These are phyloP conservation scores for Mus caroli DNA, from an alignment of 2,797 vertebrate genomes.

Conservation along the genomic window DNA sequence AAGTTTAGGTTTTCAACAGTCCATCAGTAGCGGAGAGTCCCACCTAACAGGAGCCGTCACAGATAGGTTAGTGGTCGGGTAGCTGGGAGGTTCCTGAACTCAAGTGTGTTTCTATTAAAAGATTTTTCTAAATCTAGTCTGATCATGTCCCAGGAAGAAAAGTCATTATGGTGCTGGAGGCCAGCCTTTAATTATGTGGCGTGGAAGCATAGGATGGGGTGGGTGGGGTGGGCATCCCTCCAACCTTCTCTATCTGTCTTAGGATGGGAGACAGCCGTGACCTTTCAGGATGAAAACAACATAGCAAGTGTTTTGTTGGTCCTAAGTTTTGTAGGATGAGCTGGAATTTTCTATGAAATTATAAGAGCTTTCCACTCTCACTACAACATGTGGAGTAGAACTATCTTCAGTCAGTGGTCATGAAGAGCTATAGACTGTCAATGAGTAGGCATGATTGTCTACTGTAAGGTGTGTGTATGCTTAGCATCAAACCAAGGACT, in stretches of 20 bases:
- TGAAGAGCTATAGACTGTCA: background rate
- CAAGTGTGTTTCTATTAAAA: background rate
- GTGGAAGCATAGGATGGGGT: background rate
- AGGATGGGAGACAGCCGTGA: background rate
- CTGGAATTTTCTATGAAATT: background rate
- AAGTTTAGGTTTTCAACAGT: too few species aligned
- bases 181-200: background rate
- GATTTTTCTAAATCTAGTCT: background rate
- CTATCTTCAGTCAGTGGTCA: background rate
- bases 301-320: background rate
- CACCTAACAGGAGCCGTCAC: background rate
- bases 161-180: background rate
- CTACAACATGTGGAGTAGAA: background rate
- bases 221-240: background rate
- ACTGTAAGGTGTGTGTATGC: background rate
- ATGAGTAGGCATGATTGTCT: background rate
- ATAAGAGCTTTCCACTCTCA: background rate
- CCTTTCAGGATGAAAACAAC: background rate
- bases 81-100: background rate
- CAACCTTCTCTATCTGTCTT: background rate
- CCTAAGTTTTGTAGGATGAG: background rate
- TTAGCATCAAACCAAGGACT: background rate
- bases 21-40: fast-evolving
- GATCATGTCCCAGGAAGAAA: background rate
- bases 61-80: background rate